Conservation (phyloP, 2,888 invertebrate genomes). For the Dorcus hopei region DNA sequence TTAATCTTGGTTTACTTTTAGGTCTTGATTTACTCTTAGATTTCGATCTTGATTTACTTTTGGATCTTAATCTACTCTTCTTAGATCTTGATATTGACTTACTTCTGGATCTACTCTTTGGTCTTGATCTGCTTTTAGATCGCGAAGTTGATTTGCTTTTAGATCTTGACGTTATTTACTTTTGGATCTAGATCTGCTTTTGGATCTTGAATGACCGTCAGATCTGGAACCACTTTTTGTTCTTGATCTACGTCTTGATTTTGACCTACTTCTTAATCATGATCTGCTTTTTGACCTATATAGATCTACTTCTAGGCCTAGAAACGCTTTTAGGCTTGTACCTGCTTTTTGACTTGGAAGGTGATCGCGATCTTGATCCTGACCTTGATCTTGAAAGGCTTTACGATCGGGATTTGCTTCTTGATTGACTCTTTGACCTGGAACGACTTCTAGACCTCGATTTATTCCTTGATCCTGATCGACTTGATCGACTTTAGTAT, state of each 20-base stretch:
- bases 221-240: constrained; percentile 49
- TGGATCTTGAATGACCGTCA: constrained; percentile 38
- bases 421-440: constrained; percentile 48
- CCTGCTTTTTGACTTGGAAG: constrained; percentile 28
- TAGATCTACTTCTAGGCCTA: constrained; percentile 39
- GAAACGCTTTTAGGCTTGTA: constrained; percentile 35
- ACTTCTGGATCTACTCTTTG: constrained; percentile 20
- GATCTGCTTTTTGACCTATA: constrained; percentile 46
- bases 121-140: constrained; percentile 18
- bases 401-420: constrained; percentile 47
- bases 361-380: constrained; percentile 41
- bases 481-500: constrained; percentile 36
- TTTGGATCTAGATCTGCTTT: constrained; percentile 44
- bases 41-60: too few species aligned
- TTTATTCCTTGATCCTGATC: constrained; percentile 46
- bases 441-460: constrained; percentile 47
- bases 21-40: too few species aligned
- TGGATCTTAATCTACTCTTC: too few species aligned
- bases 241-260: constrained; percentile 45
- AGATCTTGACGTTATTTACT: constrained; percentile 47
- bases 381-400: constrained; percentile 32
- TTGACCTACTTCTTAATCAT: constrained; percentile 39
- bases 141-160: constrained; percentile 36
- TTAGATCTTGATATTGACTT: too few species aligned
- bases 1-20: too few species aligned